phyloP scores from a whole-genome alignment of 2,888 invertebrate genomes.

The Campoplex nolae region DNA sequence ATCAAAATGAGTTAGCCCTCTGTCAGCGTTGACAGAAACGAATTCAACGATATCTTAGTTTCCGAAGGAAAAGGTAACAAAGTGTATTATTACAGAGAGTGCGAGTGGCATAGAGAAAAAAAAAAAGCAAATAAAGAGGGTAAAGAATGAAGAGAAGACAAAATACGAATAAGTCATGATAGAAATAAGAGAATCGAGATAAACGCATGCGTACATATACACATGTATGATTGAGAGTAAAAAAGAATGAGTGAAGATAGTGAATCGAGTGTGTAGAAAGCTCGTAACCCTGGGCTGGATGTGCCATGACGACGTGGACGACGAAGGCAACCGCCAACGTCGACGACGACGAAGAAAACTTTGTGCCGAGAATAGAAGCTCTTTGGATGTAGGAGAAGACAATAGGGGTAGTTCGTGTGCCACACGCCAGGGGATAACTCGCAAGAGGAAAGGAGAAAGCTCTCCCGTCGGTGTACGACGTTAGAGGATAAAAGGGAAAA shows the following conservation, averaged over 20 bases:
- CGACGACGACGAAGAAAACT: conserved; percentile 50
- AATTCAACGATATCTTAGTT: conserved; percentile 11
- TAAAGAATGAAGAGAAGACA: neutral
- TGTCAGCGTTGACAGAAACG: neutral
- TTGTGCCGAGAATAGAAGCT: conserved; percentile 66
- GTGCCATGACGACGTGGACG: conserved; percentile 52
- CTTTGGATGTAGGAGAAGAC: conserved; percentile 48
- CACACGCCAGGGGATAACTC: conserved; percentile 63
- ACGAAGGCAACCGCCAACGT: conserved; percentile 48
- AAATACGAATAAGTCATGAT: conserved; percentile 25
- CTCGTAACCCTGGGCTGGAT: conserved; percentile 58
- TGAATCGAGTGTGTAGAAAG: conserved; percentile 23
- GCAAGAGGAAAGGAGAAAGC: conserved; percentile 28
- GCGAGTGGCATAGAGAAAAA: conserved; percentile 17
- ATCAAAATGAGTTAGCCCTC: conserved; percentile 11
- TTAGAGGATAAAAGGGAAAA: conserved; percentile 20
- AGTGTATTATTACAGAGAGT: conserved; percentile 47
- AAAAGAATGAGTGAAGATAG: conserved; percentile 35
- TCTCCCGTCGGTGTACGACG: neutral
- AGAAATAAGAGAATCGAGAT: conserved; percentile 35
- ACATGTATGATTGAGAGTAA: conserved; percentile 9
- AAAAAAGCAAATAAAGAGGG: conserved; percentile 11
- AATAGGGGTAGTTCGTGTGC: conserved; percentile 60
- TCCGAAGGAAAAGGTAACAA: conserved; percentile 23
- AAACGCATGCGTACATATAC: conserved; percentile 18